These are phyloP conservation scores for Axis porcinus DNA, from an alignment of 2,113 vertebrate genomes.

Conservation along the genomic window DNA sequence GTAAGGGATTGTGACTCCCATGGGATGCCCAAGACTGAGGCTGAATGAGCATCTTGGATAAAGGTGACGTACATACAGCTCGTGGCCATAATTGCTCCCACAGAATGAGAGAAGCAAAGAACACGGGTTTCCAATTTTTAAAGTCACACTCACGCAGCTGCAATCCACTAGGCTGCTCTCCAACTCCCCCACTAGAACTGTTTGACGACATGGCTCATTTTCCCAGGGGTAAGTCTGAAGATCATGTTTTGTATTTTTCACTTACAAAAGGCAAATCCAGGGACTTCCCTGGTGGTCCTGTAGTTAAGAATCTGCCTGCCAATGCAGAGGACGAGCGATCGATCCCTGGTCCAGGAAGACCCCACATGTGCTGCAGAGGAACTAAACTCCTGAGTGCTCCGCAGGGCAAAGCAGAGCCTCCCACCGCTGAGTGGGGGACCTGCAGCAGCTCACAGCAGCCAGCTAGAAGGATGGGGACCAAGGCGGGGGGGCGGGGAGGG, in stretches of 20 bases:
- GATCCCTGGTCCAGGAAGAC: neutral
- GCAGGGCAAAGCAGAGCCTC: neutral
- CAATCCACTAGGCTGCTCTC: neutral
- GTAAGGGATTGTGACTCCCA: neutral
- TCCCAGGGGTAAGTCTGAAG: neutral
- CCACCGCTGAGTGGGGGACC: accelerated
- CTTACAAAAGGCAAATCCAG: neutral
- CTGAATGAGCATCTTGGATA: neutral
- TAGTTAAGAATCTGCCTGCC: neutral
- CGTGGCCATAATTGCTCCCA: neutral
- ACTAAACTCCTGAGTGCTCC: neutral
- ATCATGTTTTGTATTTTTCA: neutral
- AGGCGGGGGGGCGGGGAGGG: accelerated
- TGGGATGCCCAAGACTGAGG: neutral
- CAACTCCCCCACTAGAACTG: neutral
- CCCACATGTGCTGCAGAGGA: neutral
- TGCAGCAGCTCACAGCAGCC: neutral
- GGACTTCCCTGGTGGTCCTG: neutral
- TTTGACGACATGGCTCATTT: neutral
- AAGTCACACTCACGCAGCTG: neutral
- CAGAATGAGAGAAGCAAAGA: neutral
- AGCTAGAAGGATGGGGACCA: neutral
- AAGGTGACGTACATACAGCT: neutral
- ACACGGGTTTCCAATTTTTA: neutral
- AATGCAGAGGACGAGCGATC: neutral